Evolutionary conservation across 2,113 vertebrate genomes (phyloP).

Genomic region (Erythrolamprus reginae): DNA sequence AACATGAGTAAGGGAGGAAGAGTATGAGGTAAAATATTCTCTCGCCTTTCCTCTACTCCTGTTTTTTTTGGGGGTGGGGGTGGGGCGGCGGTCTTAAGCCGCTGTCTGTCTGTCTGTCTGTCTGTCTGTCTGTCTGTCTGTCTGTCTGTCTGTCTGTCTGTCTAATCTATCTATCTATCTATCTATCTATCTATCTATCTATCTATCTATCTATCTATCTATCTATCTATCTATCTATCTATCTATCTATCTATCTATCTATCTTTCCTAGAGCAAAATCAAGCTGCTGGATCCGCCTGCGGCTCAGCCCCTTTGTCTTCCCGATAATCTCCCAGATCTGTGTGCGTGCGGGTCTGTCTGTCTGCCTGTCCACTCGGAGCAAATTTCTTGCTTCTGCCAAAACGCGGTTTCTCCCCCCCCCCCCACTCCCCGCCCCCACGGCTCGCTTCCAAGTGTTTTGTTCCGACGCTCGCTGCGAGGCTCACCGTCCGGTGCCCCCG

Average conservation of each 20-base stretch:
- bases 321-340: background rate
- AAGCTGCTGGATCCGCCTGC: conserved; percentile 22
- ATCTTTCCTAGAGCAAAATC: background rate
- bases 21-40: background rate
- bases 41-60: conserved; percentile 27
- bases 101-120: too few relatives aligned
- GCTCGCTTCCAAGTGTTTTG: background rate
- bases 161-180: too few relatives aligned
- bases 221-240: too few relatives aligned
- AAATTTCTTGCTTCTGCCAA: background rate
- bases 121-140: too few relatives aligned
- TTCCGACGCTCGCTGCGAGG: background rate
- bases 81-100: conserved; percentile 61
- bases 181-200: too few relatives aligned
- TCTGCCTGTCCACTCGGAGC: conserved; percentile 11
- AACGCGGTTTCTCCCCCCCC: background rate
- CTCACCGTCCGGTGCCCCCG: background rate
- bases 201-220: too few relatives aligned
- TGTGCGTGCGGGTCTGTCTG: background rate
- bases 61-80: too few relatives aligned
- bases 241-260: conserved; percentile 18
- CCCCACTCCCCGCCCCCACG: background rate
- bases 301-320: background rate
- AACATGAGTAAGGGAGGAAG: background rate
- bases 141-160: too few relatives aligned